A percentile compares a stretch with the other conserved stretches of the same genome.
phyloP scores from a whole-genome alignment of 2,797 vertebrate species.

The Hemitrygon akajei region DNA sequence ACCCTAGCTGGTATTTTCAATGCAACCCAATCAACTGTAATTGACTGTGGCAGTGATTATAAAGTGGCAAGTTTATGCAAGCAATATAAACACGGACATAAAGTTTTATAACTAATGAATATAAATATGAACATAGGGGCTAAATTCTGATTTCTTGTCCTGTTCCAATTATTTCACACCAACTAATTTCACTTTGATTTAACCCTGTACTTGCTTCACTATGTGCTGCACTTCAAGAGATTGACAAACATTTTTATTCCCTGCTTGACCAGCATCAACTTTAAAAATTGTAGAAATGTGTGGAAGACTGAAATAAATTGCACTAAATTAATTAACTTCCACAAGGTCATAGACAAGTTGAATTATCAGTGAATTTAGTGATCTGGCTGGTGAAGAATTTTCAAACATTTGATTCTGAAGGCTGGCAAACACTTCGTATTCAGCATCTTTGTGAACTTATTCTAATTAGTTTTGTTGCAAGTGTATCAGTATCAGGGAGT shows the following conservation, averaged over 20 bases:
- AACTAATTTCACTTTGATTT: not conserved
- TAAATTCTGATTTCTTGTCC: not conserved
- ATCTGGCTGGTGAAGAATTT: no score
- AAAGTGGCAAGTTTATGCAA: not conserved
- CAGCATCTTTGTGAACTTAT: not conserved
- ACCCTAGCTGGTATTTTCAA: not conserved
- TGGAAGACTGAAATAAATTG: no score
- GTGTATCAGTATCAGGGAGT: not conserved
- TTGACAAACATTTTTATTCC: no score
- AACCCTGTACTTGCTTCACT: not conserved
- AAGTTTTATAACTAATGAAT: not conserved
- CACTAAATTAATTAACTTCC: not conserved
- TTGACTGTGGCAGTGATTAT: not conserved
- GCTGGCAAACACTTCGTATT: not conserved
- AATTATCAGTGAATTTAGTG: no score
- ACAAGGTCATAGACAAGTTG: not conserved
- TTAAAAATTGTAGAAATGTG: no score
- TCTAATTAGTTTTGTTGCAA: not conserved
- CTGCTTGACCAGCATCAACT: no score
- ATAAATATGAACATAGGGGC: not conserved
- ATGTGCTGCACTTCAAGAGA: not conserved
- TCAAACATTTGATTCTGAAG: no score
- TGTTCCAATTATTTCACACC: not conserved
- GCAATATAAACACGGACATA: not conserved
- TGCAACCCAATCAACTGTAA: not conserved